Conservation (phyloP, 2,797 vertebrate species). For the Perodicticus potto region DNA sequence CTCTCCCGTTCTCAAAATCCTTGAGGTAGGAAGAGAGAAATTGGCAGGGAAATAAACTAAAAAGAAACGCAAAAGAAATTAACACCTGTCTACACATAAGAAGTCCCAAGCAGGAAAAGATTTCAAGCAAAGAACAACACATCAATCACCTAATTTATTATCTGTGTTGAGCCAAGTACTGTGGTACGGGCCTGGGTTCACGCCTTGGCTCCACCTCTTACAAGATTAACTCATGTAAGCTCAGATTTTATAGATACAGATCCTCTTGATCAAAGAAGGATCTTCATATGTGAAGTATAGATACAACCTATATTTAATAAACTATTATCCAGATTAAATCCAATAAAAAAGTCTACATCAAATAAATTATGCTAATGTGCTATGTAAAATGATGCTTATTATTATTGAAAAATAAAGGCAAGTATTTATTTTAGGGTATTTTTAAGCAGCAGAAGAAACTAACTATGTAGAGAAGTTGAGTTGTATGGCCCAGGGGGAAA, state of each 20-base stretch:
- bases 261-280: background rate
- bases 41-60: background rate
- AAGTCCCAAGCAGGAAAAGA: background rate
- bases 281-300: background rate
- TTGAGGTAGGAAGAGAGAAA: background rate
- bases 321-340: slow-evolving; percentile 33
- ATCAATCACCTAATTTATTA: background rate
- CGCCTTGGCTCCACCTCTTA: background rate
- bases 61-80: slow-evolving; percentile 53
- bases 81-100: background rate
- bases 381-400: background rate
- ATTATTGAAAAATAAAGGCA: background rate
- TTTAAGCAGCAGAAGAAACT: background rate
- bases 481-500: background rate
- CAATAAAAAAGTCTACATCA: background rate
- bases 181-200: background rate
- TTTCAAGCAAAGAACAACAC: background rate
- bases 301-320: background rate
- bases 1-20: background rate
- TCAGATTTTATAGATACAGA: background rate
- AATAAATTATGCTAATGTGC: background rate
- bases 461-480: background rate
- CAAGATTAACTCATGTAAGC: background rate
- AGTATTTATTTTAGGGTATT: background rate
- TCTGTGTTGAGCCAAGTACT: background rate